Evolutionary conservation across 2,113 vertebrate species (phyloP), one percentile per base, ranked within the genome.

Genomic region (Oenanthe melanoleuca): DNA sequence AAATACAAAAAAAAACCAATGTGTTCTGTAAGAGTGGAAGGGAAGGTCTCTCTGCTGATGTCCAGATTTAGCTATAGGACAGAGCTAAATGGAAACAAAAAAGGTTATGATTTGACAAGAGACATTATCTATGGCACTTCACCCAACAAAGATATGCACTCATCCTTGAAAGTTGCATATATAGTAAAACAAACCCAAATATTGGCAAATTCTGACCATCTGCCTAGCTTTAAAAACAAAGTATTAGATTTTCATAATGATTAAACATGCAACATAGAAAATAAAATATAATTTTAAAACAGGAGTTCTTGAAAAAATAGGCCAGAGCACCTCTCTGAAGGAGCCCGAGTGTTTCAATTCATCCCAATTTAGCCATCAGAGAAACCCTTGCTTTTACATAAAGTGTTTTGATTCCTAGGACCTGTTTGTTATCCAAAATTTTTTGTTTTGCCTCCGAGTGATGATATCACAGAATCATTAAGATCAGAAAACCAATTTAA

Each of bases 1-100:
- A 87, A 84, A 47, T 12, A 6, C 3, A 40, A 65, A 80, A 52
- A 13, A 1, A n/a, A n/a, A n/a, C n/a, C 1, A 9, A 55, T 6
- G 2, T 37, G 22, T 5, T 85, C 7, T 40, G 0, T 14, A n/a
- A 52, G 14, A 52, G 10, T 23, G 61, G 18, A 47, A 63, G 4
- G 47, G 9, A 45, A 8, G 8, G 1, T 56, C 5, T 71, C 4
- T 19, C 19, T 5, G 0, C 0, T 69, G 50, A 22, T 24, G 20
- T 14, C 37, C 7, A 6, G 9, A 31, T 66, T 81, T n/a, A 74
- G 17, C 6, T 45, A 5, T 6, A 44, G 52, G 37, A 49, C 24
- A 53, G 29, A 57, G 13, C 5, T 55, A 34, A 59, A 67, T 4
- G 19, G 61, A 56, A 81, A 34, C 5, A 55, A 56, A 67, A 78